Evolutionary conservation across 2,797 vertebrate genomes (phyloP).

Genomic region (Sebastes alutus): DNA sequence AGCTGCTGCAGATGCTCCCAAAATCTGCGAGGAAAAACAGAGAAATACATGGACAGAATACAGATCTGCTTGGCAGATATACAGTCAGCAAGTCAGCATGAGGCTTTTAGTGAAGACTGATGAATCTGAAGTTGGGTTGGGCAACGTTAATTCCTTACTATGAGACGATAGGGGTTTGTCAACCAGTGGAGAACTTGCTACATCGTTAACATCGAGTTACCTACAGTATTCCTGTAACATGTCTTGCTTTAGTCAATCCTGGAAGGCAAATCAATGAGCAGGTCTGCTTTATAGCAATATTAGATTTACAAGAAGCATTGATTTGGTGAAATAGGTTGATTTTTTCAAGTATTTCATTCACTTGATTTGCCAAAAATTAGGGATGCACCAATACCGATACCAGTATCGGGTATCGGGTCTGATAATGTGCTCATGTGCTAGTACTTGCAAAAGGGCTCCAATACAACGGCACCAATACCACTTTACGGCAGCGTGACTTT

Average conservation of each 20-base stretch:
- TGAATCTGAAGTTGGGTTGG: not conserved
- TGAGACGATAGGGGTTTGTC: not conserved
- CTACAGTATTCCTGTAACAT: not conserved
- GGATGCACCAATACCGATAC: too few relatives aligned
- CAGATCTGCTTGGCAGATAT: conserved; percentile 15
- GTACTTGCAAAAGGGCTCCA: too few relatives aligned
- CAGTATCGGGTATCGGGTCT: too few relatives aligned
- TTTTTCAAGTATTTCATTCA: not conserved
- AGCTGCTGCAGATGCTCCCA: conserved; percentile 16
- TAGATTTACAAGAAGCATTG: not conserved
- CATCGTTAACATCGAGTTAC: not conserved
- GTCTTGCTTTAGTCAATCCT: not conserved
- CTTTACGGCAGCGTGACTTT: too few relatives aligned
- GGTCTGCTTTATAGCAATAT: not conserved
- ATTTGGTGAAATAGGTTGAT: not conserved
- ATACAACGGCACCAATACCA: too few relatives aligned
- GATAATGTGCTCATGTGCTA: too few relatives aligned
- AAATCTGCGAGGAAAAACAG: conserved; percentile 1
- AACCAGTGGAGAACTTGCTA: not conserved
- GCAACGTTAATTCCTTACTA: not conserved
- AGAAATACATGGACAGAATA: conserved; percentile 11
- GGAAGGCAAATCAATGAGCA: not conserved
- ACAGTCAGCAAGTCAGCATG: not conserved
- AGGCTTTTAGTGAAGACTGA: not conserved
- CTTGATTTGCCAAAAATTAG: not conserved